Evolutionary conservation across 2,888 invertebrate species (phyloP), one percentile per base, ranked within the genome.

Genomic region (Dysmachus trigonus): DNA sequence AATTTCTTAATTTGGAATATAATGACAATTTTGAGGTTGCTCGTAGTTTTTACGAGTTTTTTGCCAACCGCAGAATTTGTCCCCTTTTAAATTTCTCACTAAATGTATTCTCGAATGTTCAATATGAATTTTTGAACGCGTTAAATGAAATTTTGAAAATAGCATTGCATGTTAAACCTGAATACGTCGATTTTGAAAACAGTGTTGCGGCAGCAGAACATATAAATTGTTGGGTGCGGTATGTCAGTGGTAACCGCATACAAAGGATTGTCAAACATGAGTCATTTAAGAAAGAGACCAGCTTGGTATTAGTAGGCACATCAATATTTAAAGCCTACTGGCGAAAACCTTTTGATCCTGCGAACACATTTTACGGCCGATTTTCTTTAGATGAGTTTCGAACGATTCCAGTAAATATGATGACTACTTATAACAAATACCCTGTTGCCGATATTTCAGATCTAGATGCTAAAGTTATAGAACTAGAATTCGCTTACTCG

Each of bases 141-240:
- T 10, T 62, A 2, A 31, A 33, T 1, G 62, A 81, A 10, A 2
- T 81, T 35, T 15, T 51, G 18, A 81, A 31, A 53, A 53, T 33
- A 27, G 51, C 53, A 0, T 31, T 81, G 33, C 51, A 33, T 8
- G 53, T 47, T 31, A 30, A n/a, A 2, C 81, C 94, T 18, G 93
- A 95, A 89, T 92, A 92, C 83, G 88, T 96, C 0, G 90, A 96
- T 89, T 96, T 96, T 88, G 88, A 51, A 0, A 87, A 93, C 18
- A 90, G 93, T 13, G 90, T 89, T 4, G 91, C 90, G 62, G 93
- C 94, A n/a, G 93, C 92, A 1, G 89, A 91, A 5, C 91, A 90
- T 0, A 96, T 98, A 85, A 98, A 98, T 90, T 89, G 91, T 79
- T 98, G 97, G 96, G 96, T 93, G 90, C 94, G 94, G 89, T 91